Conservation (phyloP, 2,797 vertebrate species). For the Podargus strigoides region DNA sequence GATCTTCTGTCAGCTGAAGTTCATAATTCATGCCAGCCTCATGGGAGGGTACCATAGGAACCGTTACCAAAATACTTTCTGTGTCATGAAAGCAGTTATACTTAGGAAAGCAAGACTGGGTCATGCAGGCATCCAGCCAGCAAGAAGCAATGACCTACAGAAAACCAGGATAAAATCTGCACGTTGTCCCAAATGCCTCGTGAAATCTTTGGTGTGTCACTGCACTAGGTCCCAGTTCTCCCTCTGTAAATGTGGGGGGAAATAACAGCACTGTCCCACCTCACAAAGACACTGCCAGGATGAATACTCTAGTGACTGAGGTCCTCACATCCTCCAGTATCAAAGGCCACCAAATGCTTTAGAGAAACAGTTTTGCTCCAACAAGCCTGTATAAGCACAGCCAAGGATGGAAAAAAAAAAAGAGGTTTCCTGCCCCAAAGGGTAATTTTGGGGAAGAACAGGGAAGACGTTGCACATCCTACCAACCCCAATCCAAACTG, state of each 20-base stretch:
- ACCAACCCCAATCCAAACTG: not conserved
- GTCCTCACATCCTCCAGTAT: not conserved
- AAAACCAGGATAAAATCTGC: not conserved
- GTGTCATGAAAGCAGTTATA: not conserved
- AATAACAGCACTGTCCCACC: not conserved
- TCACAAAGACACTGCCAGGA: not conserved
- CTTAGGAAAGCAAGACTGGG: not conserved
- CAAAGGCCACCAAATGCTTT: not conserved
- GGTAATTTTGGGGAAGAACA: not conserved
- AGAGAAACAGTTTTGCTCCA: not conserved
- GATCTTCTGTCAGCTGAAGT: not conserved
- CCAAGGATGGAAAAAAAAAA: not conserved
- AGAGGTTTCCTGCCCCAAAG: not conserved
- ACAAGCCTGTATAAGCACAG: not conserved
- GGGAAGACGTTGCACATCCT: not conserved
- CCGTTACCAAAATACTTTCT: not conserved
- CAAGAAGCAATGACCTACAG: not conserved
- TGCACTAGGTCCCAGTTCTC: not conserved
- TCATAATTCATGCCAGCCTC: not conserved
- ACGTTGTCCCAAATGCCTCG: not conserved
- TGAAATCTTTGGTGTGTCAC: not conserved
- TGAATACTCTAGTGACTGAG: not conserved
- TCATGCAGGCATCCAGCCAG: not conserved
- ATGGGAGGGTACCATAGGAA: not conserved
- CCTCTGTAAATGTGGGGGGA: not conserved